Evolutionary conservation across 2,888 invertebrate species (phyloP), one percentile per base, ranked within the genome.

Genomic region (Pharmacophagus antenor): DNA sequence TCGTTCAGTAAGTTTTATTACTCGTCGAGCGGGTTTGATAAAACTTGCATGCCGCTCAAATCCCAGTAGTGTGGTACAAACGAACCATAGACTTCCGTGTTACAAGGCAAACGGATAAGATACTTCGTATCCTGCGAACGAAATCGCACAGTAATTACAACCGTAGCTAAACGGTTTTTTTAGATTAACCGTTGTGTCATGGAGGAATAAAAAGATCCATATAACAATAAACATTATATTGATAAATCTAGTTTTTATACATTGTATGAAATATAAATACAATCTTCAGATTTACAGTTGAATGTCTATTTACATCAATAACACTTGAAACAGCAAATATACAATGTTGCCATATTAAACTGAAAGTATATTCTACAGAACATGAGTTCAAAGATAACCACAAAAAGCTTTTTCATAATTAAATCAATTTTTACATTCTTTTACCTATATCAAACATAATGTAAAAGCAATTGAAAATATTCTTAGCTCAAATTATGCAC

Each of bases 211-310:
- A 75, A 83, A 67, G 55, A 64, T 25, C 17, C 56, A 58, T 46
- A 59, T 79, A 88, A 88, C 88, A 88, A 82, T 88, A 86, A 88
- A 85, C 85, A 81, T 84, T 88, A 80, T 87, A 86, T 81, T 85
- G 68, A 74, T 80, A 82, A 70, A 74, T 74, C 76, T 80, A 80
- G 71, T 71, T 80, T 79, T 79, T 76, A 79, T 79, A 84, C 77
- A 81, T 74, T 76, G 74, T 85, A 83, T 75, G 81, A 85, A 86
- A 88, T 82, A 86, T 85, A 85, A 83, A 88, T 84, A 85, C 78
- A 79, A 75, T 83, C 76, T 82, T 68, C 74, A 80, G 76, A 74
- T 78, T 76, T 72, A 79, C 74, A 76, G 65, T 71, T 69, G 66
- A 70, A 76, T 65, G 63, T 69, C 66, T 83, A 82, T 84, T 72